Evolutionary conservation across 1,140 invertebrate genomes (phyloP).

Genomic region (Drosophila nikananu): DNA sequence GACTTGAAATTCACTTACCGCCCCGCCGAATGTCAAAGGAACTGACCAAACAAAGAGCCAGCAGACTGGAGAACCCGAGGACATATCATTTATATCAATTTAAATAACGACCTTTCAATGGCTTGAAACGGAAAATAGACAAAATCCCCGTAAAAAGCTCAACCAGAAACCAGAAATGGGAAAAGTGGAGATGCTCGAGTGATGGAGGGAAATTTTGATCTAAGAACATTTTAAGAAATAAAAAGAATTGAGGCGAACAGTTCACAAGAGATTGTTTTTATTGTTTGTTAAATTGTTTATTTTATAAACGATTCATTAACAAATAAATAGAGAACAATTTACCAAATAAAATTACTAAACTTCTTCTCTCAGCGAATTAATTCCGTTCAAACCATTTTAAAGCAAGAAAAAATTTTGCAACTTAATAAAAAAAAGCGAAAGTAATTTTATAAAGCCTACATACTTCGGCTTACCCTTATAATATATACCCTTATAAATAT

Average conservation of each 20-base stretch:
- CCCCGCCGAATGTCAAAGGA: slow-evolving; percentile 64
- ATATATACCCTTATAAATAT: too few relatives aligned
- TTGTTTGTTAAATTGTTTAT: too few relatives aligned
- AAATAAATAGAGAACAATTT: too few relatives aligned
- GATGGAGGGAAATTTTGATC: not conserved
- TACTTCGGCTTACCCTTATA: too few relatives aligned
- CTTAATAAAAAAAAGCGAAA: too few relatives aligned
- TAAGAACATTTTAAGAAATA: not conserved
- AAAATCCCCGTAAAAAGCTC: slow-evolving; percentile 67
- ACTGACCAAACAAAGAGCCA: slow-evolving; percentile 47
- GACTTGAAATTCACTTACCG: slow-evolving; percentile 73
- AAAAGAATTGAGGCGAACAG: not conserved
- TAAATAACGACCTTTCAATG: slow-evolving; percentile 83
- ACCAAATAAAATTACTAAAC: too few relatives aligned
- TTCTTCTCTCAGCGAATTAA: too few relatives aligned
- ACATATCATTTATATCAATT: slow-evolving; percentile 85
- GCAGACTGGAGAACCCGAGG: slow-evolving; percentile 40
- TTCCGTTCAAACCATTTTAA: too few relatives aligned
- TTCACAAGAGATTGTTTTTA: not conserved
- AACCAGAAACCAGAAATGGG: slow-evolving; percentile 16
- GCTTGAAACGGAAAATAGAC: slow-evolving; percentile 43
- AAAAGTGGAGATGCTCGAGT: not conserved
- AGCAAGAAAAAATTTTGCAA: too few relatives aligned
- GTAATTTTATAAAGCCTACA: too few relatives aligned
- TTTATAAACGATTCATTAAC: too few relatives aligned